Percentiles rank a stretch among this genome's conserved stretches.
Conservation (phyloP, 2,113 vertebrate genomes). For the Neofelis nebulosa region DNA sequence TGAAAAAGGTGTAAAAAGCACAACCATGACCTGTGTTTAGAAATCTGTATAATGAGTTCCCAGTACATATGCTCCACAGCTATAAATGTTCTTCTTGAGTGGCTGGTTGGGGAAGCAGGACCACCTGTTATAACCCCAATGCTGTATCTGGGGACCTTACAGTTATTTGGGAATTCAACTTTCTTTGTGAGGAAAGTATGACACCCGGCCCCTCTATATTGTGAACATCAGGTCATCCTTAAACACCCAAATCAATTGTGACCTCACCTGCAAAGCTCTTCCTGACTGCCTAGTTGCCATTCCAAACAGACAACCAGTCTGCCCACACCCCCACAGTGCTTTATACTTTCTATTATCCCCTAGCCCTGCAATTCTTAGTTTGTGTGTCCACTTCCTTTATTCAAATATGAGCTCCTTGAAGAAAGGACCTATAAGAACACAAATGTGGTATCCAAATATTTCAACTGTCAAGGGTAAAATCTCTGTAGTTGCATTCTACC, state of each 20-base stretch:
- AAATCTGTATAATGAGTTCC: neutral
- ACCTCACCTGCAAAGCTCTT: neutral
- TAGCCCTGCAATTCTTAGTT: neutral
- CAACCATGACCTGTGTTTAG: neutral
- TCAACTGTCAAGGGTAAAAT: neutral
- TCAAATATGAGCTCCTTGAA: conserved; percentile 1
- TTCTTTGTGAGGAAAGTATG: neutral
- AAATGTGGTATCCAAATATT: neutral
- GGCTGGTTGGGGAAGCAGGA: neutral
- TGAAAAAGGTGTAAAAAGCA: neutral
- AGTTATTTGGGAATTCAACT: neutral
- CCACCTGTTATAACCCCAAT: neutral
- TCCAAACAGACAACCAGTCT: neutral
- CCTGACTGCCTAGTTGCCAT: neutral
- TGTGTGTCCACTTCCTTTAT: neutral
- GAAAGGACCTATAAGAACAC: conserved; percentile 9
- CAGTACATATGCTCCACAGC: neutral
- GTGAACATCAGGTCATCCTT: neutral
- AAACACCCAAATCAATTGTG: neutral
- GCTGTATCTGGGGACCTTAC: neutral
- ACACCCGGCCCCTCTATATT: neutral
- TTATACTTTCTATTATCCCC: neutral
- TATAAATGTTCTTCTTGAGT: neutral
- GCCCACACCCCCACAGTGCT: neutral
- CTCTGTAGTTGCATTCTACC: neutral